Evolutionary conservation across 2,888 invertebrate genomes (phyloP).

Genomic region (Diaphora mendica): DNA sequence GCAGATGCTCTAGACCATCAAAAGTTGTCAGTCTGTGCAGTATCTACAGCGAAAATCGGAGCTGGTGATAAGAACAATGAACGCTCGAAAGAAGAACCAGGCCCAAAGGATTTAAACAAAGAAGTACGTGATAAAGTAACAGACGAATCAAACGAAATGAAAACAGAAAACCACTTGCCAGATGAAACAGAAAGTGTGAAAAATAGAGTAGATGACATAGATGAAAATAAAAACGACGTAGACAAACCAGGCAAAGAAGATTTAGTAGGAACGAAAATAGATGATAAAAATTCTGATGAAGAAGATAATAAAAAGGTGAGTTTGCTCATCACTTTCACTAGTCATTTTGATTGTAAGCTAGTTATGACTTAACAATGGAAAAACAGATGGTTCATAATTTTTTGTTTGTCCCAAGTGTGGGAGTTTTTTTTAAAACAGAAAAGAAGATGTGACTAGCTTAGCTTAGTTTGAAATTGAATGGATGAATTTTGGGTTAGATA

Average conservation of each 20-base stretch:
- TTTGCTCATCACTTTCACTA: no score
- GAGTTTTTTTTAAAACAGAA: no score
- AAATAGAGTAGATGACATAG: background rate
- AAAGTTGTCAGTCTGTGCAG: slow-evolving; percentile 91
- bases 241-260: background rate
- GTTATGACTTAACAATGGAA: no score
- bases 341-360: no score
- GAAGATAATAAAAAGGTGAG: background rate
- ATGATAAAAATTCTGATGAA: background rate
- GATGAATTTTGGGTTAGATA: no score
- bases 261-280: background rate
- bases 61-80: slow-evolving; percentile 73
- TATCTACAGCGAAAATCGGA: slow-evolving; percentile 89
- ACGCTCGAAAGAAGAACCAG: slow-evolving; percentile 18
- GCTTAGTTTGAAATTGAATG: no score
- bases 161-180: background rate
- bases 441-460: no score
- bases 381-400: no score
- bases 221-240: background rate
- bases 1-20: slow-evolving; percentile 87
- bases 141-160: background rate
- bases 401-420: no score
- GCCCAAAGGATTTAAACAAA: background rate
- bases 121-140: background rate
- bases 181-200: background rate